Conservation (phyloP, 2,797 vertebrate genomes). For the Sebastolobus altivelis region DNA sequence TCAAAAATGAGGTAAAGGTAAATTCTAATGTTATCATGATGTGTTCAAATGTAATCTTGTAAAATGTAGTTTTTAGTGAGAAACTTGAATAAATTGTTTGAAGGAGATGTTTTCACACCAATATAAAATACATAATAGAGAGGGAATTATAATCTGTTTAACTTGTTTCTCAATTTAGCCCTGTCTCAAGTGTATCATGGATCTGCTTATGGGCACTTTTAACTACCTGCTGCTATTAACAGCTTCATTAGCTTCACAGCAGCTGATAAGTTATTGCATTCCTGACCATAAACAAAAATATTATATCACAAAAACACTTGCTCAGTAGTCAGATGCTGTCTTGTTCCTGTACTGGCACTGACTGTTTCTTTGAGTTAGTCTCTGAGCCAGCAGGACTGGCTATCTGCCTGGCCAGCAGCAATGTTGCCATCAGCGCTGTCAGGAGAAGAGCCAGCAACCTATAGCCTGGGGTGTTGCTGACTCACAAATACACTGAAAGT, state of each 20-base stretch:
- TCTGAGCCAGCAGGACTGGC: slow-evolving; percentile 19
- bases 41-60: no score
- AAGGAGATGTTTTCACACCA: no score
- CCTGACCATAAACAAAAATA: not conserved
- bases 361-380: slow-evolving; percentile 29
- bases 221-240: not conserved
- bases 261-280: slow-evolving; percentile 4
- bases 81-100: no score
- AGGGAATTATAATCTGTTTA: no score
- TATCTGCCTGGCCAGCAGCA: slow-evolving; percentile 23
- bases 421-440: not conserved
- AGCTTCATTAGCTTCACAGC: not conserved
- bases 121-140: no score
- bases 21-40: no score
- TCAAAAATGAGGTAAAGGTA: no score
- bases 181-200: not conserved
- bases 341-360: slow-evolving; percentile 1
- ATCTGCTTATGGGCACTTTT: not conserved
- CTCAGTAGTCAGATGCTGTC: slow-evolving; percentile 15
- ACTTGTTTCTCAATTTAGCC: not conserved
- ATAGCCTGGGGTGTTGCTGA: slow-evolving; percentile 9
- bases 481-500: slow-evolving; percentile 19
- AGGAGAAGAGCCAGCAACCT: slow-evolving; percentile 31
- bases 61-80: no score
- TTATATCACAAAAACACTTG: not conserved